phyloP scores from a whole-genome alignment of 2,113 vertebrate genomes.

The Capreolus pygargus region DNA sequence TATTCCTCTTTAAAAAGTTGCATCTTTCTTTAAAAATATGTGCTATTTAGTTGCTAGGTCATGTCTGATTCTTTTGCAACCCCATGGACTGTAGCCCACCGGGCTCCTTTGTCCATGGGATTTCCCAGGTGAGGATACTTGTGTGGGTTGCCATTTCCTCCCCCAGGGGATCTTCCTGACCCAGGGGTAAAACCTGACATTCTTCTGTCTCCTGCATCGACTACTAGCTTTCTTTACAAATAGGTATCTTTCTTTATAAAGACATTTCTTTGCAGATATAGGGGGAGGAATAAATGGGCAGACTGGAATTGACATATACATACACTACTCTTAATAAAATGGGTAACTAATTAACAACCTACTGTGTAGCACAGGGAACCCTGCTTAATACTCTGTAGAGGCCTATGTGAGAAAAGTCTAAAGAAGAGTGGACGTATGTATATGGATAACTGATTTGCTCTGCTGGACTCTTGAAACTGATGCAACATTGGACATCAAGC shows the following conservation, averaged over 20 bases:
- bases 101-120: background rate
- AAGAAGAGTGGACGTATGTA: background rate
- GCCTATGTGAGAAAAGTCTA: background rate
- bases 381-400: background rate
- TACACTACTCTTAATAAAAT: background rate
- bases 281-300: background rate
- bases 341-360: background rate
- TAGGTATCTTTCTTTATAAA: background rate
- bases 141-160: background rate
- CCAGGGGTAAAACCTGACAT: background rate
- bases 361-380: background rate
- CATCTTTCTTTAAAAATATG: background rate
- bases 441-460: background rate
- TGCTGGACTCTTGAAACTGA: background rate
- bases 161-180: background rate
- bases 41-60: background rate
- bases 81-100: background rate
- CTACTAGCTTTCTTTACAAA: background rate
- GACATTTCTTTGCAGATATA: background rate
- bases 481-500: background rate
- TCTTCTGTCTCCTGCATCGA: rapidly evolving
- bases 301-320: background rate
- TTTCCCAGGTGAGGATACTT: background rate
- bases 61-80: rapidly evolving
- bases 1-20: background rate